Evolutionary conservation across 2,888 invertebrate genomes (phyloP), one percentile per base, ranked within the genome.

Genomic region (Archaeoteleia sp.): DNA sequence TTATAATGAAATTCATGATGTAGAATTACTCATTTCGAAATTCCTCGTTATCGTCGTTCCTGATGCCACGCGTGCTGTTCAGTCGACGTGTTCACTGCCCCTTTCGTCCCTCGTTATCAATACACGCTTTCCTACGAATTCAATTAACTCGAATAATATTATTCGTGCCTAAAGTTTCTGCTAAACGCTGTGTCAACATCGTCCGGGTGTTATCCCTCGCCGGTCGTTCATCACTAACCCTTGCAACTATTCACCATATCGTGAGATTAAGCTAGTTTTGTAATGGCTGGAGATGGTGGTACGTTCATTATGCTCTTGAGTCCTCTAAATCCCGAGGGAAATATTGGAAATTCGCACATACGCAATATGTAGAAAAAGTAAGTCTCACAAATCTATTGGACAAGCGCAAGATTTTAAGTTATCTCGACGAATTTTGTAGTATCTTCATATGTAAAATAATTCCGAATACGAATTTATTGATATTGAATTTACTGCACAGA

Each of bases 121-220:
- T 61, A 66, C 58, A 67, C 57, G 51, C 55, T 57, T 71, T 68
- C 72, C 71, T 72, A 74, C 70, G 75, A 75, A 75, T 77, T 75
- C 77, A 75, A 76, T 79, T 76, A 75, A 75, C 74, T 75, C 71
- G 68, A 75, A 74, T 74, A 77, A 75, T 75, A 76, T 71, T 75
- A 74, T 77, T 74, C 74, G 71, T 70, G 74, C 73, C 74, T 72
- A 75, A 75, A 75, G 75, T 75, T 78, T 67, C 68, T 55, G 69
- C 55, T 70, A 68, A 75, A 74, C 61, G 73, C 57, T 71, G 65
- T 72, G 70, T 75, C 74, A 75, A 78, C 75, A 75, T 70, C 27
- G 57, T 25, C 61, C 42, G 62, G 45, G 32, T 62, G 48, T 62
- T 62, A 54, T 58, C 46, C 57, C 62, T 62, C 48, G 62, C 40